Evolutionary conservation across 2,888 invertebrate genomes (phyloP), one percentile per base, ranked within the genome.

Genomic region (Drosophila picticornis): DNA sequence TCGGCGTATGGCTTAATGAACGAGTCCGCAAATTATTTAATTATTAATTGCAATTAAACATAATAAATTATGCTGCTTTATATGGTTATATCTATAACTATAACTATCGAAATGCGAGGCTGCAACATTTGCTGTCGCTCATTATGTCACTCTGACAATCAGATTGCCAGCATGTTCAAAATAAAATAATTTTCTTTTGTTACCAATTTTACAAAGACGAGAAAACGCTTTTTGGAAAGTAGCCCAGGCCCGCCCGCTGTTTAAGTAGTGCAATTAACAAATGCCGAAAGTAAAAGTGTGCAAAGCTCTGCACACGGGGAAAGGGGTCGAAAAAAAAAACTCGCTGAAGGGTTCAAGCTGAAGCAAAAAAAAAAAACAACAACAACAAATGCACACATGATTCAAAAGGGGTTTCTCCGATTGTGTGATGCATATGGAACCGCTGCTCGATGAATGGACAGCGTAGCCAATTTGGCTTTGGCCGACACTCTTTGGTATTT

Each of bases 191-290:
- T 75, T 75, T 75, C 72, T 67, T 62, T 76, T 76, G 75, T 76
- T 71, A n/a, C 19, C 71, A 55, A 60, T 51, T 22, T 57, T 25
- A 53, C 40, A 57, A 50, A 38, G 62, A 31, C 75, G 61, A 75
- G 72, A 62, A 71, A 75, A 71, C 52, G 51, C 48, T 75, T 62
- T 65, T 77, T 68, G 69, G 83, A 83, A 83, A 83, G 83, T 84
- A 57, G 67, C 64, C 51, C 73, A 60, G 74, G 71, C 74, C 81
- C 79, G 82, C 81, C 83, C 81, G 84, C 79, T 79, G 83, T 61
- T 83, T 74, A 83, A 81, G 67, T 81, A 84, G 80, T 77, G 83
- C 85, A 83, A 83, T 83, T 84, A 84, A 75, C 75, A 66, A 74
- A 62, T 61, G 56, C 73, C 75, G 72, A 84, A 83, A 84, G 85